Evolutionary conservation across 2,888 invertebrate genomes (phyloP), one percentile per base, ranked within the genome.

Genomic region (Graphium colonna): DNA sequence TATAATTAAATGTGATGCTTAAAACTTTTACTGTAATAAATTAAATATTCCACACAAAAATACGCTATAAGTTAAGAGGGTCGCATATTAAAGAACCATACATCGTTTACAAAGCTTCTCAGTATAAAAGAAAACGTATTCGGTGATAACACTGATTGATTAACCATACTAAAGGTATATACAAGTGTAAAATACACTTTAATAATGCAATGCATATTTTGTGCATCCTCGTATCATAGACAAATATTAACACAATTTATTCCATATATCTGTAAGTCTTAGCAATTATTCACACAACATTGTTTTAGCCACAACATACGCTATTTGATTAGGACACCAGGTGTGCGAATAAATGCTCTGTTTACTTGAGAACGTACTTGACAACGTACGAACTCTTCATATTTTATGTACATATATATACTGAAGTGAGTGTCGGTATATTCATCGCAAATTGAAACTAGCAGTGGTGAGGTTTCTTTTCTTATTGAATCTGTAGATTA

Each of bases 331-430:
- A 36, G 21, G 46, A 17, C 18, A 18, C 17, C 46, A 46, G 46
- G 46, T 46, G 46, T 46, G 18, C 16, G 21, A 36, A 36, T n/a
- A 18, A 46, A 46, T 46, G 18, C 12, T 36, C 36, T 46, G 18
- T 46, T 36, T 46, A 46, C 46, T 46, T 36, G n/a, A 36, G 1
- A 36, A 12, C 12, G 18, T 46, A n/a, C n/a, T n/a, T n/a, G n/a
- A n/a, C n/a, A n/a, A n/a, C n/a, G n/a, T n/a, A n/a, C n/a, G n/a
- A n/a, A n/a, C n/a, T n/a, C n/a, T n/a, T n/a, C n/a, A n/a, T n/a
- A n/a, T n/a, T n/a, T n/a, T n/a, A n/a, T n/a, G n/a, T n/a, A n/a
- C n/a, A n/a, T n/a, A n/a, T n/a, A n/a, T n/a, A n/a, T n/a, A n/a
- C n/a, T n/a, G n/a, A n/a, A n/a, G n/a, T n/a, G n/a, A n/a, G n/a